These are phyloP conservation scores for Seriola dumerili DNA, from an alignment of 2,113 vertebrate genomes.

Conservation along the genomic window DNA sequence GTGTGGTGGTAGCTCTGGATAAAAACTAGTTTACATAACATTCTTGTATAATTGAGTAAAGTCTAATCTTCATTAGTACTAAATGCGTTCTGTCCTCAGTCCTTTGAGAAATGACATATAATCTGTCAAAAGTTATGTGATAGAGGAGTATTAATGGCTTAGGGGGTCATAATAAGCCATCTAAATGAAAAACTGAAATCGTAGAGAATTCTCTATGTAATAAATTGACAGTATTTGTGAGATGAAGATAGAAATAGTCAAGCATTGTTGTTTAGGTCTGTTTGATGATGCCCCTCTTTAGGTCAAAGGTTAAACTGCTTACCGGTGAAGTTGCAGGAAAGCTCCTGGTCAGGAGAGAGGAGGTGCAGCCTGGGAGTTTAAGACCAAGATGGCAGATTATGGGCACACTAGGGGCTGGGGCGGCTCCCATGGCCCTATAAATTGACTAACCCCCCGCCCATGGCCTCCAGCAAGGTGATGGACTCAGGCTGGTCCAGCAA, in stretches of 20 bases:
- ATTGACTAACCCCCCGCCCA: conserved; percentile 55
- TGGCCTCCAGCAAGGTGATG: conserved; percentile 87
- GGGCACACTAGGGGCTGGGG: conserved; percentile 55
- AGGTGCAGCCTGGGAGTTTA: conserved; percentile 59
- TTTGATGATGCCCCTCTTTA: not conserved
- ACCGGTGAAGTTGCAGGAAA: conserved; percentile 59
- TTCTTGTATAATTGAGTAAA: conserved; percentile 36
- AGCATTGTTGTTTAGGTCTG: not conserved
- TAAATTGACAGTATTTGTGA: not conserved
- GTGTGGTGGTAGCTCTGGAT: conserved; percentile 20
- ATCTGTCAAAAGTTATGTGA: conserved; percentile 27
- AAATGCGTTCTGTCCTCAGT: not conserved
- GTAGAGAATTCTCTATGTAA: not conserved
- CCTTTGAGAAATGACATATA: conserved; percentile 15
- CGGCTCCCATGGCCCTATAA: conserved; percentile 55
- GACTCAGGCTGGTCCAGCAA: conserved; percentile 37
- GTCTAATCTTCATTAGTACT: conserved; percentile 29
- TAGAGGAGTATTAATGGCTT: not conserved
- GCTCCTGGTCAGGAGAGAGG: conserved; percentile 49
- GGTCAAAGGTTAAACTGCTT: conserved; percentile 52
- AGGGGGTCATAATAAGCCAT: conserved; percentile 6
- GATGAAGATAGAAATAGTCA: not conserved
- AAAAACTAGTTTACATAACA: conserved; percentile 46
- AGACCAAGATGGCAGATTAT: conserved; percentile 64
- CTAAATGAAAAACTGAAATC: not conserved